Evolutionary conservation across 2,797 vertebrate species (phyloP).

Genomic region (Trachurus trachurus): DNA sequence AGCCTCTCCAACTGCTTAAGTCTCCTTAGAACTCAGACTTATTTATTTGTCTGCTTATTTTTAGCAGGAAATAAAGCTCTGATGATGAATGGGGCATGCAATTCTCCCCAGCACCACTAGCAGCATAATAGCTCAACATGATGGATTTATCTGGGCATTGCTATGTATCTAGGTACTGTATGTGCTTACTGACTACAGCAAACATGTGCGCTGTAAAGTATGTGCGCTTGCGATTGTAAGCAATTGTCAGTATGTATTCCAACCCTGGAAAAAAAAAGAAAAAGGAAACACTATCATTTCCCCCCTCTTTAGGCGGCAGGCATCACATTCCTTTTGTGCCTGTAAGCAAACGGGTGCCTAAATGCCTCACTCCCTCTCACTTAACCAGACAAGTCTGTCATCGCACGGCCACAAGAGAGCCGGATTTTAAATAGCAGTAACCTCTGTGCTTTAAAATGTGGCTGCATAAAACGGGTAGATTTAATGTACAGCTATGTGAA

Average conservation of each 20-base stretch:
- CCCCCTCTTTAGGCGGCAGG: conserved; percentile 40
- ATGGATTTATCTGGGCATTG: conserved; percentile 76
- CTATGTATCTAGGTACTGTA: conserved; percentile 60
- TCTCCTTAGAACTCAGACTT: conserved; percentile 57
- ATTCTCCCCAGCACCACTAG: conserved; percentile 64
- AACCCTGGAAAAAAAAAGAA: conserved; percentile 27
- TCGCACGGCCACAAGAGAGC: conserved; percentile 10
- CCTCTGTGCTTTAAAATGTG: conserved; percentile 14
- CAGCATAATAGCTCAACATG: conserved; percentile 82
- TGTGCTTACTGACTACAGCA: conserved; percentile 50
- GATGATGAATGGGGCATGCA: conserved; percentile 74
- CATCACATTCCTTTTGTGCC: conserved; percentile 53
- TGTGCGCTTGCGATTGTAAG: conserved; percentile 44
- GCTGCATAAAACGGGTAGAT: background rate
- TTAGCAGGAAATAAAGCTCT: conserved; percentile 72
- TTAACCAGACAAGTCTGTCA: conserved; percentile 50
- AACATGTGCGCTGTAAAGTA: conserved; percentile 31
- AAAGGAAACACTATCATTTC: conserved; percentile 57
- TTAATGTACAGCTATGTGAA: background rate
- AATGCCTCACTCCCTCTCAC: conserved; percentile 50
- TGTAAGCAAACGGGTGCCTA: conserved; percentile 43
- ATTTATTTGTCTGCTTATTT: conserved; percentile 79
- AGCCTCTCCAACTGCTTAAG: conserved; percentile 47
- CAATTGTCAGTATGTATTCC: conserved; percentile 53
- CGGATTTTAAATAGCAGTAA: conserved; percentile 28